Evolutionary conservation across 2,888 invertebrate species (phyloP).

Genomic region (Gortyna flavago): DNA sequence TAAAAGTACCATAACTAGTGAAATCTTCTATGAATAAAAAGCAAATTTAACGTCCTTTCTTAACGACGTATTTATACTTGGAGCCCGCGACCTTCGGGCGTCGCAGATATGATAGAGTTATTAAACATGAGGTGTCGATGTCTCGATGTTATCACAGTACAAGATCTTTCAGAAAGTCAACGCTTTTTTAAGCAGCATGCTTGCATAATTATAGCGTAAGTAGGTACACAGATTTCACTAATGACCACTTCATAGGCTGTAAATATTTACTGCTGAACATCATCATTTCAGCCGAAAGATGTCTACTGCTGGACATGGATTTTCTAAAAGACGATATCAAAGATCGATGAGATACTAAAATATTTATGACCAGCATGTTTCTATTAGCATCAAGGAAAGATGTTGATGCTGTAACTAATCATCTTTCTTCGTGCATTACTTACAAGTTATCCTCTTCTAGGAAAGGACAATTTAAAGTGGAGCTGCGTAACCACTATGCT

Average conservation of each 20-base stretch:
- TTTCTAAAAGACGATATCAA: background rate
- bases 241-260: background rate
- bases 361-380: background rate
- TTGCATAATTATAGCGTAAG: background rate
- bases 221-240: background rate
- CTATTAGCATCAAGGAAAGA: background rate
- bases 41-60: background rate
- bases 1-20: background rate
- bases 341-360: background rate
- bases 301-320: no score
- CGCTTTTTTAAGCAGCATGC: background rate
- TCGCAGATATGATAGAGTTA: constrained; percentile 45
- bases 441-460: background rate
- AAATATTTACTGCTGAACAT: background rate
- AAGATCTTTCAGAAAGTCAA: constrained; percentile 27
- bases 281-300: no score
- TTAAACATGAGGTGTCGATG: constrained; percentile 56
- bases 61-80: constrained; percentile 41
- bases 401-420: background rate
- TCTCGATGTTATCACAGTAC: constrained; percentile 20
- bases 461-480: background rate
- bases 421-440: background rate
- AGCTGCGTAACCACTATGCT: background rate
- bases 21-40: constrained; percentile 28
- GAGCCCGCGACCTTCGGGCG: constrained; percentile 43